These are phyloP conservation scores for Slavum lentiscoides DNA, from an alignment of 2,888 invertebrate species.

Conservation along the genomic window DNA sequence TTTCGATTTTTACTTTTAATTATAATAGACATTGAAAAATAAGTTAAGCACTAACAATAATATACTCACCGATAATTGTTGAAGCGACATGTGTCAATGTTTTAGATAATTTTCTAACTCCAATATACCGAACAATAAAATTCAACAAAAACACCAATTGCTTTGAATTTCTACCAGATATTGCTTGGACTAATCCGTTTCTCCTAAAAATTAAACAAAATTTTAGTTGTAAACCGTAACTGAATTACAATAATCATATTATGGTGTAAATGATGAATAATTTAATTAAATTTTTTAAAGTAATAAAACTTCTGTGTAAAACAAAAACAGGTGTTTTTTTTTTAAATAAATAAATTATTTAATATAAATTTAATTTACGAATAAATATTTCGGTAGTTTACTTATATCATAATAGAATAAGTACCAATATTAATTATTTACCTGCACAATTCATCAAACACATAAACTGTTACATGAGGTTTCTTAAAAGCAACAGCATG, in stretches of 20 bases:
- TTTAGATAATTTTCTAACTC: constrained; percentile 74
- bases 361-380: too few species aligned
- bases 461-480: constrained; percentile 78
- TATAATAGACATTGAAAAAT: too few species aligned
- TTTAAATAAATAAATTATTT: too few species aligned
- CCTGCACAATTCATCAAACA: constrained; percentile 83
- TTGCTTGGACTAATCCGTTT: constrained; percentile 74
- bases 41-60: neutral
- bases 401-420: neutral
- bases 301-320: neutral
- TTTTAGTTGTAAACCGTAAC: neutral
- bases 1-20: too few species aligned
- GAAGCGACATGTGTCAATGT: constrained; percentile 75
- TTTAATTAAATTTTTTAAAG: neutral
- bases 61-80: constrained; percentile 68
- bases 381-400: too few species aligned
- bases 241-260: neutral
- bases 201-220: constrained; percentile 62
- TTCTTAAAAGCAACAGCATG: constrained; percentile 66
- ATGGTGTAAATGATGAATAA: neutral
- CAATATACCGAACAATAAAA: constrained; percentile 76
- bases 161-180: constrained; percentile 72
- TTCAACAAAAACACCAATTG: constrained; percentile 70
- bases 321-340: neutral
- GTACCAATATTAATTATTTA: constrained; percentile 53